phyloP scores from a whole-genome alignment of 2,797 vertebrate species.

The Pipistrellus kuhlii region DNA sequence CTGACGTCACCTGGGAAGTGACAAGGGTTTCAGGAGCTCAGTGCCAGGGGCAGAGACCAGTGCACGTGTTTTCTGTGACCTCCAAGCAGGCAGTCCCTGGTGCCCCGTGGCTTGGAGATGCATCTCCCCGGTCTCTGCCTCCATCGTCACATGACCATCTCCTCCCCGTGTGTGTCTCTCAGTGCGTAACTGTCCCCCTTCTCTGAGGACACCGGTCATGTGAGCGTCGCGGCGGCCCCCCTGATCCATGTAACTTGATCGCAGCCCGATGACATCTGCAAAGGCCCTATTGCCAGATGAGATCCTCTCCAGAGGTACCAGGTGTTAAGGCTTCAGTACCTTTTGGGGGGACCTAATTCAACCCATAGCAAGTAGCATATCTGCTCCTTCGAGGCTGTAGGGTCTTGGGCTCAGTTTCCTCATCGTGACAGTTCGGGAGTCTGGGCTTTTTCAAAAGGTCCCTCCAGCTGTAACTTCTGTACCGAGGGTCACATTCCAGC shows the following conservation, averaged over 20 bases:
- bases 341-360: neutral
- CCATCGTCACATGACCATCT: neutral
- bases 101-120: neutral
- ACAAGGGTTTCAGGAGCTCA: neutral
- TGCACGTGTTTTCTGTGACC: neutral
- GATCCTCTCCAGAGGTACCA: neutral
- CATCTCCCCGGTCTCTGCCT: neutral
- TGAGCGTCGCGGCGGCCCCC: neutral
- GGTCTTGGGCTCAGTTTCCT: neutral
- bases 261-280: neutral
- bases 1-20: neutral
- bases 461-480: neutral
- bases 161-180: neutral
- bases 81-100: neutral
- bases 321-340: neutral
- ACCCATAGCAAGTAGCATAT: neutral
- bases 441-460: neutral
- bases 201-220: neutral
- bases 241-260: neutral
- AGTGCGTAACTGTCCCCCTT: neutral
- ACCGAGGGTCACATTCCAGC: neutral
- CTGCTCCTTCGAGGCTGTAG: neutral
- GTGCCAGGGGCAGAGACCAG: neutral
- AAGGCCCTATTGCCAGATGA: slow-evolving; percentile 15
- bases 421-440: neutral